Evolutionary conservation across 2,888 invertebrate genomes (phyloP), one percentile per base, ranked within the genome.

Genomic region (Xanthorhoe designata): DNA sequence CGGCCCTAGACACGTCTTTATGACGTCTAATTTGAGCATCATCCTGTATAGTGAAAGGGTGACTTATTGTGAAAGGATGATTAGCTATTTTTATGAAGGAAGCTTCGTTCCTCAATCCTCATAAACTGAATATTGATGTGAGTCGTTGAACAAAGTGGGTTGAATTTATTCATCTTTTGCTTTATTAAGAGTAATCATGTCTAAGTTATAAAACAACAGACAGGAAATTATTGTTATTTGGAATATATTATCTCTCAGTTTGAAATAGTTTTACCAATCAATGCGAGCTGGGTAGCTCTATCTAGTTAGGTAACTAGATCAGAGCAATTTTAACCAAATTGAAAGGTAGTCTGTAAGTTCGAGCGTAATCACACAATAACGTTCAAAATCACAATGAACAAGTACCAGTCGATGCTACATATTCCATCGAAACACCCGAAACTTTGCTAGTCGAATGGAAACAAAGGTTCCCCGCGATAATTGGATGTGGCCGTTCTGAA

Each of bases 401-500:
- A 75, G 75, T 73, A 74, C 71, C 68, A 52, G 73, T 77, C 75
- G 70, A 75, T 74, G 78, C 79, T 78, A 78, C 80, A 80, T 81
- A 82, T 82, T 78, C 81, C 78, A 81, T 82, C 75, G 81, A 76
- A 79, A 78, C 77, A 77, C 76, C 77, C 79, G 81, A 80, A 67
- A 68, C 60, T 68, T 78, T 76, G 56, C 59, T 47, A 63, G 57
- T 77, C 73, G 81, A 86, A 84, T 87, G 81, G 88, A 87, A 91
- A 92, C 92, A 92, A 91, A 91, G 89, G 88, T 85, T 86, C 83
- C 32, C 88, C 87, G 86, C 88, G 90, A 91, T 93, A 93, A 93
- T 93, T 92, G 92, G 92, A 91, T 86, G 91, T 88, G 92, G 91
- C 89, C 89, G 88, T 85, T 85, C 88, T 87, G 89, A 90, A 91